Base-by-base conservation (phyloP, 2,888 invertebrate species). In the Lapara coniferarum region DNA sequence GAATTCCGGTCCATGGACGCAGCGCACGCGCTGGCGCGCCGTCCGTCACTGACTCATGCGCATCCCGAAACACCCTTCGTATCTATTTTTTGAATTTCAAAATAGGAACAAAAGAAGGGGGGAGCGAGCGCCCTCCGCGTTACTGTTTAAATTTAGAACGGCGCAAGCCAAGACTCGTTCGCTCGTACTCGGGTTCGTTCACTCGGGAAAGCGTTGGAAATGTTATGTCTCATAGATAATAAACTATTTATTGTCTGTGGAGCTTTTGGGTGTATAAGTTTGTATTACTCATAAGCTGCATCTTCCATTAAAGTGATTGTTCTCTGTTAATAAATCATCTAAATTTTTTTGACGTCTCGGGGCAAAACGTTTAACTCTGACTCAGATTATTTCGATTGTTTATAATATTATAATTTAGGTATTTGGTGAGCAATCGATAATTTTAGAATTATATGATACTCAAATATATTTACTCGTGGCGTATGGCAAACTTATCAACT, bases 41-140 rank as follows among this genome's bases (percentile, higher is more conserved):
- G 83, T 80, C 86, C 90, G 86, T 85, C 89, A 92, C 93, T 93
- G 93, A 93, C 87, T 92, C 93, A 92, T 79, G 83, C 89, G 82
- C 90, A 87, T 88, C 89, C 85, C 81, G 85, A 86, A 88, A 88
- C 90, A 90, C 91, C 90, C 90, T 89, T 84, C 89, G 77, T 80
- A 85, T 90, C 91, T 91, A 91, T 88, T 88, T 89, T 92, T 92
- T 88, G 92, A 92, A 88, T 82, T 88, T 87, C 87, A 85, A 89
- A 92, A 93, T 89, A 92, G 89, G 90, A 93, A 93, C 92, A 93
- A 93, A 93, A 92, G 91, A 89, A 92, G 90, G 84, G 89, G 90
- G 91, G 90, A 90, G 88, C 89, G 87, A 85, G 89, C 90, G 91
- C 92, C 92, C 91, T 90, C 90, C 80, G 87, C 80, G 78, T 79